A percentile compares a stretch with the other conserved stretches of the same genome.
These are phyloP conservation scores for Crotalus horridus DNA, from an alignment of 2,113 vertebrate genomes.

Conservation along the genomic window DNA sequence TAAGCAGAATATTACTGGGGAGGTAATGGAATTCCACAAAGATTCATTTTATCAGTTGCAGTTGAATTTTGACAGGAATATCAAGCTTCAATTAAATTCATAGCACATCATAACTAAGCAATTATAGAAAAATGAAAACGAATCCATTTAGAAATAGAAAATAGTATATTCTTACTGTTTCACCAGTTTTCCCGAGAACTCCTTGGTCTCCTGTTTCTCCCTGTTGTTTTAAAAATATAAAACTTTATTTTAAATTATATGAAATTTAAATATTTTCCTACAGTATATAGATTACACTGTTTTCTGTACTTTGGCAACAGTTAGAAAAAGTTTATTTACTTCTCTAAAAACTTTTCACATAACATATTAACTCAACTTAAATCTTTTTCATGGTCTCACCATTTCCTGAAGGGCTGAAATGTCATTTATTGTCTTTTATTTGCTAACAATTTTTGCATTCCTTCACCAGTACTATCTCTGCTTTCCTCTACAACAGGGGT, in stretches of 20 bases:
- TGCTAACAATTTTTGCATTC: background rate
- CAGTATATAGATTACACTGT: slow-evolving; percentile 2
- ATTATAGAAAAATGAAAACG: slow-evolving; percentile 11
- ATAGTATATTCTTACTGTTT: slow-evolving; percentile 79
- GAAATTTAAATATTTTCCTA: slow-evolving; percentile 12
- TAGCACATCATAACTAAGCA: background rate
- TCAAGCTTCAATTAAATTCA: background rate
- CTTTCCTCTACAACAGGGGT: background rate
- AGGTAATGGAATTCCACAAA: background rate
- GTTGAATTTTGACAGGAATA: background rate
- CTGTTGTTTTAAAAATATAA: slow-evolving; percentile 69
- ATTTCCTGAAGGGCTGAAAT: background rate
- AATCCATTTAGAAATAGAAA: slow-evolving; percentile 22
- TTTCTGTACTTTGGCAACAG: slow-evolving; percentile 19
- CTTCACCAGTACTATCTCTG: background rate
- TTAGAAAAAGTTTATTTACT: slow-evolving; percentile 2
- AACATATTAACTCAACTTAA: background rate
- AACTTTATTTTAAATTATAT: slow-evolving; percentile 39
- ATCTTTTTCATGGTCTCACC: background rate
- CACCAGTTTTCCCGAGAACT: slow-evolving; percentile 84
- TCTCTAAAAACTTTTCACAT: background rate
- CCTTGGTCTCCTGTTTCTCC: slow-evolving; percentile 90
- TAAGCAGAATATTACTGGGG: background rate
- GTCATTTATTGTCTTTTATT: background rate
- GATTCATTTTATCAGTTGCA: background rate